Percentiles rank a stretch among this genome's conserved stretches.
Evolutionary conservation across 2,888 invertebrate genomes (phyloP).

Genomic region (Latheticus oryzae): DNA sequence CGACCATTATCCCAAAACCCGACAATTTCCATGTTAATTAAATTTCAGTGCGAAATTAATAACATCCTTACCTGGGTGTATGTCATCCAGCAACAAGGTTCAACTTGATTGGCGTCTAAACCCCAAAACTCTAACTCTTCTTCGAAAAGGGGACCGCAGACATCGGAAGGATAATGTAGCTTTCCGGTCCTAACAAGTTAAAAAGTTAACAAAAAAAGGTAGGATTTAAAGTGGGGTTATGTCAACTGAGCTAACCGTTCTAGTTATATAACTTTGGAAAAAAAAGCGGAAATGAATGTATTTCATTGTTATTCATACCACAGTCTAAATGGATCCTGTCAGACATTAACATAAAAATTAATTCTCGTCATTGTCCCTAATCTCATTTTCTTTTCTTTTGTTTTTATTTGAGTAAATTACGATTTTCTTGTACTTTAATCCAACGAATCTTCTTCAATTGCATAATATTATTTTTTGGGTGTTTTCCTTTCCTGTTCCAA

Average conservation of each 20-base stretch:
- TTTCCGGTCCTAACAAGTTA: conserved; percentile 86
- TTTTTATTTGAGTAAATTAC: conserved; percentile 7
- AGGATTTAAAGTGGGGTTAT: background rate
- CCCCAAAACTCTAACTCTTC: conserved; percentile 99
- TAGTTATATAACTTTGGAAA: no score
- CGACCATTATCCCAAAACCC: conserved; percentile 16
- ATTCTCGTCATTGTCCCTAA: conserved; percentile 19
- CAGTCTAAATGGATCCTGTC: conserved; percentile 2
- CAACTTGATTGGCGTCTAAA: conserved; percentile 98
- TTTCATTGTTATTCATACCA: no score
- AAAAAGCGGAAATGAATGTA: no score
- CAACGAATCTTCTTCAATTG: no score
- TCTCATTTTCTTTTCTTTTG: conserved; percentile 5
- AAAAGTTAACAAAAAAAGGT: background rate
- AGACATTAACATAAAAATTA: conserved; percentile 25
- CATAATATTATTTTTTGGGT: no score
- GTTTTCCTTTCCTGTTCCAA: no score
- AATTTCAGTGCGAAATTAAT: conserved; percentile 27
- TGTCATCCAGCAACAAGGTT: conserved; percentile 99
- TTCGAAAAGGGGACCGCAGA: conserved; percentile 98
- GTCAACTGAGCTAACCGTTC: background rate
- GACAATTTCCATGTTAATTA: conserved; percentile 34
- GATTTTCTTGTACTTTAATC: no score
- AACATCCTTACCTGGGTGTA: conserved; percentile 82
- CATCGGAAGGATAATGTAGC: conserved; percentile 98